phyloP scores from a whole-genome alignment of 2,113 vertebrate genomes.

The Chloropsis hardwickii region DNA sequence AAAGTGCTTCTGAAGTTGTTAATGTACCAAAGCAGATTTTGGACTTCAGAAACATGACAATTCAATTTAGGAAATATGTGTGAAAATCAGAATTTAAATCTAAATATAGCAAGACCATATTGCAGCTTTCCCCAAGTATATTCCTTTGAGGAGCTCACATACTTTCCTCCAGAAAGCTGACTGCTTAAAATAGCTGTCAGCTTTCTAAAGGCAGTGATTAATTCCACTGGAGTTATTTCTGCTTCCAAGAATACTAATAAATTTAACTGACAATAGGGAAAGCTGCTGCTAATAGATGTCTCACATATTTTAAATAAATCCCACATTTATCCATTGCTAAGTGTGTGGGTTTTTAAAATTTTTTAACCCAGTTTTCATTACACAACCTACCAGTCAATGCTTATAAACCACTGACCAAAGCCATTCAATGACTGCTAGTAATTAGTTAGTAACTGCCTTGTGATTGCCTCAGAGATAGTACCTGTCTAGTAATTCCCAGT shows the following conservation, averaged over 20 bases:
- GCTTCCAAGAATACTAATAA: not conserved
- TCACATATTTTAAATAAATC: not conserved
- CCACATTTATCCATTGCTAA: not conserved
- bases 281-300: not conserved
- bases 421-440: not conserved
- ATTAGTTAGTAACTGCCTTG: not conserved
- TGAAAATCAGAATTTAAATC: not conserved
- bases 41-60: not conserved
- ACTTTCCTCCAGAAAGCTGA: not conserved
- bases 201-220: not conserved
- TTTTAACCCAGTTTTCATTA: not conserved
- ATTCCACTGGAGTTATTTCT: constrained; percentile 1
- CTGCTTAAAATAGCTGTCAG: constrained; percentile 18
- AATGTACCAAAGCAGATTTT: not conserved
- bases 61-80: not conserved
- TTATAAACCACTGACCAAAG: not conserved
- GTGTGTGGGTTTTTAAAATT: not conserved
- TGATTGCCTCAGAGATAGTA: not conserved
- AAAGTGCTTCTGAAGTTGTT: not conserved
- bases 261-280: constrained; percentile 7
- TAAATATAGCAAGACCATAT: not conserved
- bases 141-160: not conserved
- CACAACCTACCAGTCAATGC: not conserved
- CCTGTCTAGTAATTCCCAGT: not conserved
- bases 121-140: not conserved